These are phyloP conservation scores for Oncorhynchus masou DNA, from an alignment of 2,113 vertebrate species.

Conservation along the genomic window DNA sequence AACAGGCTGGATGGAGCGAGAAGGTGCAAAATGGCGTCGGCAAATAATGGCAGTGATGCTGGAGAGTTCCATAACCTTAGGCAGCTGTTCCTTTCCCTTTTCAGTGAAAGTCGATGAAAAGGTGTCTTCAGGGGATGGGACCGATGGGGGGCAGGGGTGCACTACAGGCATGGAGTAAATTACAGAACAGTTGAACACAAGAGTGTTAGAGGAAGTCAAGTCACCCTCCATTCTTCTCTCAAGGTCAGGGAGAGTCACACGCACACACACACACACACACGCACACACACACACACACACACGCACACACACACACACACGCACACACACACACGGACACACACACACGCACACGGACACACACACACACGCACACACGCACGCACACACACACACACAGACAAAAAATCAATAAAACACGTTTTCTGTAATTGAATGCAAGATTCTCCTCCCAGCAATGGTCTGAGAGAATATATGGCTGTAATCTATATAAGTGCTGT, in stretches of 20 bases:
- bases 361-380: background rate
- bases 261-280: too few species aligned
- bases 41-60: too few species aligned
- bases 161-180: background rate
- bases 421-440: constrained; percentile 68
- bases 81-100: too few species aligned
- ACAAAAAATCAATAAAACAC: constrained; percentile 63
- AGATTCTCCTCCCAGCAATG: constrained; percentile 40
- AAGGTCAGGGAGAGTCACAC: constrained; percentile 4
- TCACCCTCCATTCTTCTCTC: constrained; percentile 16
- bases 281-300: too few species aligned
- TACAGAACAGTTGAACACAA: background rate
- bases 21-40: too few species aligned
- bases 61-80: too few species aligned
- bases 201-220: background rate
- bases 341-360: too few species aligned
- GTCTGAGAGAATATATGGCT: constrained; percentile 52
- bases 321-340: constrained; percentile 12
- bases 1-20: too few species aligned
- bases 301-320: background rate
- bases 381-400: background rate
- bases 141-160: too few species aligned
- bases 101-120: too few species aligned
- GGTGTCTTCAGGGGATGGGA: too few species aligned
- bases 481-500: constrained; percentile 75